Conservation (phyloP, 2,888 invertebrate species). For the Mesorhabditis belari region DNA sequence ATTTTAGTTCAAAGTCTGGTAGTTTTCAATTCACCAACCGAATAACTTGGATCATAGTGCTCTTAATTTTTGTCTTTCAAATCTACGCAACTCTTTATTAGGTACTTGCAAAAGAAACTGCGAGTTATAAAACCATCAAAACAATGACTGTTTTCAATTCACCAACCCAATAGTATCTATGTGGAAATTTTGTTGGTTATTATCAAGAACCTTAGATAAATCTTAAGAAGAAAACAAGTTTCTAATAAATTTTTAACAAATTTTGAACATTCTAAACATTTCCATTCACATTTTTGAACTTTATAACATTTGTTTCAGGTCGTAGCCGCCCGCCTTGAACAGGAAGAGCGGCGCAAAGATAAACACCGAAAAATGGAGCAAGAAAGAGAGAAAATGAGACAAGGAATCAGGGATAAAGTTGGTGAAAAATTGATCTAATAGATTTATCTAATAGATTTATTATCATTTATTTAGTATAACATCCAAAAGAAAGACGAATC, state of each 20-base stretch:
- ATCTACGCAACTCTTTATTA: too few species aligned
- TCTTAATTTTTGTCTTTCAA: too few species aligned
- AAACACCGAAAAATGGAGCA: conserved; percentile 99
- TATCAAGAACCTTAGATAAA: background rate
- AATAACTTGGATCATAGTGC: too few species aligned
- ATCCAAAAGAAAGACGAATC: conserved; percentile 59
- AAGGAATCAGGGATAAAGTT: conserved; percentile 98
- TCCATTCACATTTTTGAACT: background rate
- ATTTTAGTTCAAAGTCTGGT: too few species aligned
- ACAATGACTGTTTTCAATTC: too few species aligned
- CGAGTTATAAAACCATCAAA: too few species aligned
- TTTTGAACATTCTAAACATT: background rate
- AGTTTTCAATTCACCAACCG: too few species aligned
- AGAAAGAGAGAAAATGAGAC: conserved; percentile 96
- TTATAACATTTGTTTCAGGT: conserved; percentile 59
- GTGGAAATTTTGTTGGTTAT: too few species aligned
- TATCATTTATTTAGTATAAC: conserved; percentile 13
- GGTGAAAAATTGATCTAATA: conserved; percentile 55
- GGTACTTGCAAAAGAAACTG: too few species aligned
- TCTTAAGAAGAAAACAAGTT: background rate
- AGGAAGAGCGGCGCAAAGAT: conserved; percentile 95
- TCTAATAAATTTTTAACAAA: background rate
- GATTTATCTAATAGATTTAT: background rate
- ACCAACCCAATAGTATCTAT: too few species aligned
- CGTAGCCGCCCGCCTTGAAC: conserved; percentile 92